A percentile compares a stretch with the other conserved stretches of the same genome.
phyloP scores from a whole-genome alignment of 1,140 invertebrate species.

The Drosophila neocordata region DNA sequence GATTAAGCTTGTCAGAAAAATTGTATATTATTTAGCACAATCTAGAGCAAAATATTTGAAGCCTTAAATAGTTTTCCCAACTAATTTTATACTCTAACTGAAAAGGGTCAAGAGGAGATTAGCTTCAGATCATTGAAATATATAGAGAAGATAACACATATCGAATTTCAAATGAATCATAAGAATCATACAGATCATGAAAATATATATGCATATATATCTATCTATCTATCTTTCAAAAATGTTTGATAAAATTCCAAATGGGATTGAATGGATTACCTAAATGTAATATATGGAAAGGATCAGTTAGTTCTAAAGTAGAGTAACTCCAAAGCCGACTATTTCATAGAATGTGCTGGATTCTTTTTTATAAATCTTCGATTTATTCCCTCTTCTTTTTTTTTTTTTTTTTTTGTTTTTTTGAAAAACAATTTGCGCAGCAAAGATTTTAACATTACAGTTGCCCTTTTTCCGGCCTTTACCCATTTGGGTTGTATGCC shows the following conservation, averaged over 20 bases:
- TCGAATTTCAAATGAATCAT: no score
- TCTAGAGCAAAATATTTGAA: background rate
- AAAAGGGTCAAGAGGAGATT: no score
- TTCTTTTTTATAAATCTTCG: slow-evolving; percentile 9
- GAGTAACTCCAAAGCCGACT: background rate
- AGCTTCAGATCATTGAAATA: no score
- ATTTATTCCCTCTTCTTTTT: slow-evolving; percentile 14
- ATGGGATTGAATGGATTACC: no score
- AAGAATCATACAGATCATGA: no score
- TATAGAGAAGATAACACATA: no score
- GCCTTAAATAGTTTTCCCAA: no score
- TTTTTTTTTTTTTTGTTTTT: slow-evolving; percentile 21
- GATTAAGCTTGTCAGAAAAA: background rate
- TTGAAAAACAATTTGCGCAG: slow-evolving; percentile 60
- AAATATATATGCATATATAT: no score
- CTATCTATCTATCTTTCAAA: no score
- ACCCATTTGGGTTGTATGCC: slow-evolving; percentile 12
- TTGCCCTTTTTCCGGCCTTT: slow-evolving; percentile 33
- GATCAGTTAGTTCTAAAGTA: background rate
- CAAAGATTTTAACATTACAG: slow-evolving; percentile 51
- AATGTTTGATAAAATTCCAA: no score
- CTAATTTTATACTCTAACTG: no score
- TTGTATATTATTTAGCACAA: background rate
- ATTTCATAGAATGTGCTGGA: background rate
- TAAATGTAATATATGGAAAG: no score